These are phyloP conservation scores for Parambassis ranga DNA, from an alignment of 2,797 vertebrate species.

Conservation along the genomic window DNA sequence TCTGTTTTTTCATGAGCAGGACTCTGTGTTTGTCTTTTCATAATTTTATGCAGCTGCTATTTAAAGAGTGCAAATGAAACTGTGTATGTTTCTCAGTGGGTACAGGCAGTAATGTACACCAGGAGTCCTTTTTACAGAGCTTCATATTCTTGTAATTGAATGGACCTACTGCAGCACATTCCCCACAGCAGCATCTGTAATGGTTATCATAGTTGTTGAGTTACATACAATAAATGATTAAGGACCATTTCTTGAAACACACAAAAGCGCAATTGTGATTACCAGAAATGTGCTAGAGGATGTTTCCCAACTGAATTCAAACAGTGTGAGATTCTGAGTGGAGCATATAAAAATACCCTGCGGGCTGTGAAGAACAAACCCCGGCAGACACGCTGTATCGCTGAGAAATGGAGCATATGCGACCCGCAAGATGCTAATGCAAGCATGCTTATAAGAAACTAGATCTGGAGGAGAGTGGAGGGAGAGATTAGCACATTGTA, in stretches of 20 bases:
- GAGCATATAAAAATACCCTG: conserved; percentile 35
- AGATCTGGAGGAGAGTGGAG: conserved; percentile 23
- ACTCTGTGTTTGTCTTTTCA: conserved; percentile 13
- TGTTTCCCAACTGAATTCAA: conserved; percentile 46
- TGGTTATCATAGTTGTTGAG: conserved; percentile 27
- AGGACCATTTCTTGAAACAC: conserved; percentile 20
- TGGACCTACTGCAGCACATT: conserved; percentile 20
- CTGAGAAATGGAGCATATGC: conserved; percentile 44
- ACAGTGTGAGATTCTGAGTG: conserved; percentile 38
- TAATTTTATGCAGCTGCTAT: conserved; percentile 28
- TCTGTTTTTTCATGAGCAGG: conserved; percentile 35
- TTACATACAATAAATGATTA: conserved; percentile 43
- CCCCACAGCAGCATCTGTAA: conserved; percentile 7
- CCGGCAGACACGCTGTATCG: conserved; percentile 32
- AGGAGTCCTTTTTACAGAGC: conserved; percentile 20
- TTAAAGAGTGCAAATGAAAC: conserved; percentile 34
- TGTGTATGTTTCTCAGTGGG: conserved; percentile 13
- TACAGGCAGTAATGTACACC: conserved; percentile 28
- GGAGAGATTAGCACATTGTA: conserved; percentile 9
- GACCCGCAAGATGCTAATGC: conserved; percentile 22
- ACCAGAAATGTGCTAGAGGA: conserved; percentile 36
- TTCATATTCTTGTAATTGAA: conserved; percentile 38
- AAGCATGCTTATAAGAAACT: conserved; percentile 19
- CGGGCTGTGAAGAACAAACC: conserved; percentile 33
- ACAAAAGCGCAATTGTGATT: conserved; percentile 51